Percentiles rank a stretch among this genome's conserved stretches.
Conservation (phyloP, 2,888 invertebrate species). For the Palloptera scutellata region DNA sequence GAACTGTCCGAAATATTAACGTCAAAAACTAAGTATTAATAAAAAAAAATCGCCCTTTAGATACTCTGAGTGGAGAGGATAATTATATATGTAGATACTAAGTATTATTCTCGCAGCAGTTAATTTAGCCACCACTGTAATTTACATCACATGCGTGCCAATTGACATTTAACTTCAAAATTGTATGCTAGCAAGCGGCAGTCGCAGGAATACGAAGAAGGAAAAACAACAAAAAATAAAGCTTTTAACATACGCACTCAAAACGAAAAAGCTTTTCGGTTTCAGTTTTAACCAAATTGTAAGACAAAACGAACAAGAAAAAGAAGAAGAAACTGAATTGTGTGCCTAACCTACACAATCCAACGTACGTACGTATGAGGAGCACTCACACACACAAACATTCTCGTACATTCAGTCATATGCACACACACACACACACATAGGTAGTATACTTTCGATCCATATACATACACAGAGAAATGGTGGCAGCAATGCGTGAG, state of each 20-base stretch:
- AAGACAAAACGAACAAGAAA: slow-evolving; percentile 3
- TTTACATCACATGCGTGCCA: slow-evolving; percentile 28
- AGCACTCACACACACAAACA: slow-evolving; percentile 32
- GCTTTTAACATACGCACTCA: slow-evolving; percentile 50
- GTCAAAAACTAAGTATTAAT: too few species aligned
- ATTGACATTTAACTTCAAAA: slow-evolving; percentile 46
- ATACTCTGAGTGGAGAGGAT: too few species aligned
- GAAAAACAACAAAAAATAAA: slow-evolving; percentile 5
- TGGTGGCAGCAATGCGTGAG: slow-evolving; percentile 9
- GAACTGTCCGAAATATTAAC: too few species aligned
- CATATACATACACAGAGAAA: neutral
- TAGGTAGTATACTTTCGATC: slow-evolving; percentile 11
- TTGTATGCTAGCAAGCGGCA: neutral
- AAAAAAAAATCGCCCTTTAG: too few species aligned
- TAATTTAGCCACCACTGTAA: slow-evolving; percentile 37
- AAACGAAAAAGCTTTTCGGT: slow-evolving; percentile 10
- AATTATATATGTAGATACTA: too few species aligned
- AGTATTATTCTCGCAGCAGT: neutral
- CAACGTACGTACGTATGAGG: slow-evolving; percentile 29
- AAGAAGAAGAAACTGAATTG: too few species aligned
- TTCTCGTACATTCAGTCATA: slow-evolving; percentile 13
- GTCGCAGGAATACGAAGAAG: slow-evolving; percentile 8
- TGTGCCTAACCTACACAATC: slow-evolving; percentile 6
- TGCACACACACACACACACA: neutral
- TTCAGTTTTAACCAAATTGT: neutral